These are phyloP conservation scores for Morus bassanus DNA, from an alignment of 2,797 vertebrate genomes.

Conservation along the genomic window DNA sequence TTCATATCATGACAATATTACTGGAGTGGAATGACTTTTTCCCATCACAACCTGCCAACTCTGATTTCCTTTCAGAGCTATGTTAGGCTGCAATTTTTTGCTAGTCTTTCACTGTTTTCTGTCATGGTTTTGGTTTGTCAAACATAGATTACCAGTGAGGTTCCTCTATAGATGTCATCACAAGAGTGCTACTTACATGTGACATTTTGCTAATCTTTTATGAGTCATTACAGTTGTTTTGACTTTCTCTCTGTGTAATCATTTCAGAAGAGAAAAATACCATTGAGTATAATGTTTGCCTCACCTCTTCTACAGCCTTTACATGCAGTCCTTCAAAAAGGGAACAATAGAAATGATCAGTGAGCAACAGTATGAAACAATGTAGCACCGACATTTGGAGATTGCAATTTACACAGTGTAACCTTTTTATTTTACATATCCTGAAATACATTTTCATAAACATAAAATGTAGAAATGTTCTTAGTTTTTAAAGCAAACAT, in stretches of 20 bases:
- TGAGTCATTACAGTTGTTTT: constrained; percentile 32
- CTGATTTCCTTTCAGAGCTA: background rate
- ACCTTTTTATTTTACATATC: constrained; percentile 32
- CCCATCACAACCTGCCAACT: background rate
- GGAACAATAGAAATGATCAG: background rate
- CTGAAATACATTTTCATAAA: background rate
- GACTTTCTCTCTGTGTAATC: background rate
- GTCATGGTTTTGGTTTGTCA: background rate
- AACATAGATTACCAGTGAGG: background rate
- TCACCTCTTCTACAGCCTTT: background rate
- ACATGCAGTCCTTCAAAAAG: background rate
- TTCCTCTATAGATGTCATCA: background rate
- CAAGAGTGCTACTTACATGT: background rate
- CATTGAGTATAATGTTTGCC: background rate
- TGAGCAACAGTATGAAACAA: background rate
- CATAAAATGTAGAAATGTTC: background rate
- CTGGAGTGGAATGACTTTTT: background rate
- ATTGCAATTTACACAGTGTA: background rate
- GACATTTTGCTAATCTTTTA: background rate
- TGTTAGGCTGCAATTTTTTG: background rate
- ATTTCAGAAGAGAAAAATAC: background rate
- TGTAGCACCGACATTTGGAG: background rate
- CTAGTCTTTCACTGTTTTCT: background rate
- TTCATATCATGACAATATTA: background rate
- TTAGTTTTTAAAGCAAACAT: background rate